Percentiles rank a stretch among this genome's conserved stretches.
These are phyloP conservation scores for Bombyx mandarina DNA, from an alignment of 1,140 invertebrate species.

Conservation along the genomic window DNA sequence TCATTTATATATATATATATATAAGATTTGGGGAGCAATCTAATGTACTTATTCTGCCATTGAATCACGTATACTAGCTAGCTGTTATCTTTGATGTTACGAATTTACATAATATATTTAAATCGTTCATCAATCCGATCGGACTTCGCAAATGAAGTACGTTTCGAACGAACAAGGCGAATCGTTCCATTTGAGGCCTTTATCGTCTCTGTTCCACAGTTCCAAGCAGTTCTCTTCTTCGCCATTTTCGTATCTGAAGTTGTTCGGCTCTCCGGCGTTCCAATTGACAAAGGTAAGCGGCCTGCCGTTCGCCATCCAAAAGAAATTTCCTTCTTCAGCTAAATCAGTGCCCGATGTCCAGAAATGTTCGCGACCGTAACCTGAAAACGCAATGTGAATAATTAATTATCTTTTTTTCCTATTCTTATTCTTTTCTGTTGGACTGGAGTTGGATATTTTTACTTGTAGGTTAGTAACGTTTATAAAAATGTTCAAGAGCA, in stretches of 20 bases:
- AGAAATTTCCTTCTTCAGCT: conserved; percentile 90
- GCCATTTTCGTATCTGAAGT: conserved; percentile 92
- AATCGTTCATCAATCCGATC: conserved; percentile 57
- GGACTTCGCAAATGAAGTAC: conserved; percentile 91
- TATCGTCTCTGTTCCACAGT: conserved; percentile 92
- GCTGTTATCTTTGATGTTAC: conserved; percentile 5
- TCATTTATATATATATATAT: no score
- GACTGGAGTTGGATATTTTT: no score
- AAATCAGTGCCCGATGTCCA: conserved; percentile 94
- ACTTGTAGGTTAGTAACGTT: no score
- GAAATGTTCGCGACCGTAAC: conserved; percentile 90
- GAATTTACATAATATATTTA: no score
- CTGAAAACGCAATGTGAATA: conserved; percentile 57
- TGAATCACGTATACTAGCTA: conserved; percentile 43
- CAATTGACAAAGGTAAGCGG: conserved; percentile 92
- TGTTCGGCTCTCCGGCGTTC: conserved; percentile 93
- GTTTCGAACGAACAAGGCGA: conserved; percentile 94
- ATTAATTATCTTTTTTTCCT: not conserved
- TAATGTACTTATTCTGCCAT: not conserved
- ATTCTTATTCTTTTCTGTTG: no score
- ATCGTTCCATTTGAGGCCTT: conserved; percentile 93
- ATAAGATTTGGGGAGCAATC: not conserved
- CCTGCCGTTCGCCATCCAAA: conserved; percentile 92
- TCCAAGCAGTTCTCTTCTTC: conserved; percentile 93
- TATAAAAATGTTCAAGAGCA: no score